These are phyloP conservation scores for Solenopsis fugax DNA, from an alignment of 1,140 invertebrate species.

Conservation along the genomic window DNA sequence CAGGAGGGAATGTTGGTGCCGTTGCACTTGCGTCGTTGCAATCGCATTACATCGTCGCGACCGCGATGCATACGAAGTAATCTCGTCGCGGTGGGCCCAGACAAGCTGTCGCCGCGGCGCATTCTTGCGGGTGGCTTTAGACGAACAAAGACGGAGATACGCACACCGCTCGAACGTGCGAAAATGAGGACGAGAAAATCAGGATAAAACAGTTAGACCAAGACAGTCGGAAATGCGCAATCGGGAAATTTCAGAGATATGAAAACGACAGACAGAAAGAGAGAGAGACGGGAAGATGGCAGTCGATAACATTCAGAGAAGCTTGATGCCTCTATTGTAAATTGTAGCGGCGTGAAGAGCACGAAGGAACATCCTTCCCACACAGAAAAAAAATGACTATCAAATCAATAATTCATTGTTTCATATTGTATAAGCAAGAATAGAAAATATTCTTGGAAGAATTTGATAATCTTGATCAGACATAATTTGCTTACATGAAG, in stretches of 20 bases:
- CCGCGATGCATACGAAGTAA: constrained; percentile 79
- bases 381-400: too few relatives aligned
- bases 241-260: constrained; percentile 34
- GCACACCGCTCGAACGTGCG: not conserved
- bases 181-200: not conserved
- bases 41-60: constrained; percentile 72
- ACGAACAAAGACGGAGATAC: constrained; percentile 26
- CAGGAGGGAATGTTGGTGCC: constrained; percentile 31
- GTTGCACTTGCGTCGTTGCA: constrained; percentile 70
- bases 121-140: constrained; percentile 49
- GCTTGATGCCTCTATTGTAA: constrained; percentile 11
- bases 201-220: constrained; percentile 22
- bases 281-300: not conserved
- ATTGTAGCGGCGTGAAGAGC: not conserved
- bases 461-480: too few relatives aligned
- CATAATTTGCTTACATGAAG: too few relatives aligned
- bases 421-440: too few relatives aligned
- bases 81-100: constrained; percentile 70
- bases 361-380: not conserved
- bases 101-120: constrained; percentile 67
- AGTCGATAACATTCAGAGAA: constrained; percentile 5
- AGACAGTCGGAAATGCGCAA: constrained; percentile 35
- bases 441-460: too few relatives aligned
- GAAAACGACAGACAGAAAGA: not conserved
- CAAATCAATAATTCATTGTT: too few relatives aligned